Base-by-base conservation (phyloP, 2,113 vertebrate genomes). In the Aegotheles bennettii region DNA sequence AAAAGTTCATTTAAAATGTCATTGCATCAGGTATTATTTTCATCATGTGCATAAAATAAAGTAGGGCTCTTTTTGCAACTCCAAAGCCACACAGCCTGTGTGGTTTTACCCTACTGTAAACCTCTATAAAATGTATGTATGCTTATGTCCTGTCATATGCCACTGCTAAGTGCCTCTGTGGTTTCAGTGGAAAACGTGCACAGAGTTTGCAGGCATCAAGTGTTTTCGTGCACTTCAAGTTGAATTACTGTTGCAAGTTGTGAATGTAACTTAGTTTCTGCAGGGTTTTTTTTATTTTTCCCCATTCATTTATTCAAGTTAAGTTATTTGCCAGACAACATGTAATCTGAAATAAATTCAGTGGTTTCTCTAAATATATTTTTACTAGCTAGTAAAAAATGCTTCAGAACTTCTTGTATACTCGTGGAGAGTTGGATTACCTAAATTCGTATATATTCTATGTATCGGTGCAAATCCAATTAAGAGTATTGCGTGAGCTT, bases 1-100 rank as follows among this genome's bases (percentile, higher is more conserved):
- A 59, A 71, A 95, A 83, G 59, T 94, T 92, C n/a, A 40, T 21
- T 68, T 82, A 64, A 87, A 94, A 73, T 24, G 23, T 85, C 64
- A 77, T 70, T 50, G 69, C 36, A 64, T 56, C 64, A 73, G 79
- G 60, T 40, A 70, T 57, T 84, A 4, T 78, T 89, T 94, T 87
- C 83, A 92, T 68, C 63, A 48, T 1, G 2, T 23, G 28, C 9
- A 6, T 33, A 25, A 87, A 89, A 51, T n/a, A 74, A 83, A 79
- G 21, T 26, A 71, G 25, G 4, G 2, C 3, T 79, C 11, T 31
- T 65, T 43, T 57, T 86, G 74, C 36, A 48, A 63, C 43, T 91
- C 64, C 33, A 64, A 50, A 89, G 38, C 65, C 67, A 51, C 16
- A n/a, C 3, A 70, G 26, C 61, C 73, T 40, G 79, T 63, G 59